Percentiles rank a stretch among this genome's conserved stretches.
Conservation (phyloP, 2,888 invertebrate species). For the Pachymerium ferrugineum region DNA sequence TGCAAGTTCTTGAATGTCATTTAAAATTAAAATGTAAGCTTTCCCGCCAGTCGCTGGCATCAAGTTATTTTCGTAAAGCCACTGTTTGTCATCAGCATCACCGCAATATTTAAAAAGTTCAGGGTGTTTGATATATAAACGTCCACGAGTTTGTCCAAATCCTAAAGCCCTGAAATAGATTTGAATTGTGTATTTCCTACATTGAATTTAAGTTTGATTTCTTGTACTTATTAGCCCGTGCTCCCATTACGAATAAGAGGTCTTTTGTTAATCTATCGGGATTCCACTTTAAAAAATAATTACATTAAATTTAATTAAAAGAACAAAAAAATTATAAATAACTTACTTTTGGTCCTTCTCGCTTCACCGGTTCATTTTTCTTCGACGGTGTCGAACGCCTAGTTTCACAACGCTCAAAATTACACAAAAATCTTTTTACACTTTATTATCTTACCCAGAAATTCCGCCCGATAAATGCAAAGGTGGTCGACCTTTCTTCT, state of each 20-base stretch:
- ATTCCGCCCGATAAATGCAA: conserved; percentile 36
- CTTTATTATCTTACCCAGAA: conserved; percentile 43
- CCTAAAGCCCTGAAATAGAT: conserved; percentile 54
- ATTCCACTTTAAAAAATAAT: conserved; percentile 58
- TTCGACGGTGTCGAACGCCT: conserved; percentile 46
- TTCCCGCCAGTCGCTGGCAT: conserved; percentile 73
- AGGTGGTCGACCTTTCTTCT: conserved; percentile 43
- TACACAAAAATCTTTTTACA: not conserved
- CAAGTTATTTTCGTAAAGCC: conserved; percentile 68
- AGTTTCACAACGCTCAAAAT: not conserved
- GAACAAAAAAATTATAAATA: not conserved
- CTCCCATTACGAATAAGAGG: conserved; percentile 74
- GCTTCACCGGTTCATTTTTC: conserved; percentile 42
- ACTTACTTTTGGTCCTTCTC: conserved; percentile 47
- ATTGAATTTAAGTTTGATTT: not conserved
- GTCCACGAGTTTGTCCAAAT: conserved; percentile 66
- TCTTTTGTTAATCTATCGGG: conserved; percentile 63
- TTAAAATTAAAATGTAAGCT: conserved; percentile 70
- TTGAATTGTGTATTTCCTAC: not conserved
- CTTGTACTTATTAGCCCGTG: conserved; percentile 54
- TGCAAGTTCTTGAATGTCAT: conserved; percentile 69
- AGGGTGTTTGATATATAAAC: conserved; percentile 70
- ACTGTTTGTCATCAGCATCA: conserved; percentile 73
- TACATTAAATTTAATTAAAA: not conserved
- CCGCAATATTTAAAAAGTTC: conserved; percentile 68